Evolutionary conservation across 2,797 vertebrate genomes (phyloP), one percentile per base, ranked within the genome.

Genomic region (Taenioides sp.): DNA sequence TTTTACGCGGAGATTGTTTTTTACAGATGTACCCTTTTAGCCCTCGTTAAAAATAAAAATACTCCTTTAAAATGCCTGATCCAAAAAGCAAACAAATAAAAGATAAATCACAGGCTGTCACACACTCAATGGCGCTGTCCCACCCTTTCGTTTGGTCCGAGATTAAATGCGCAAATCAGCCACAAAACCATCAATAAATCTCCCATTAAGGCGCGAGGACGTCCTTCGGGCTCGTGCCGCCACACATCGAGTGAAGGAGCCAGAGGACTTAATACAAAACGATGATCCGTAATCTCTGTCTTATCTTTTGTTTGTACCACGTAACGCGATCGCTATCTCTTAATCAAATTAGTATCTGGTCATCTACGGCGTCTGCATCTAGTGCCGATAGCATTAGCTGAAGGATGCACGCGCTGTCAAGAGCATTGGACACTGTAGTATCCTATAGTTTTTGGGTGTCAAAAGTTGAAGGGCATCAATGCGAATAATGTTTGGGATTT

Each of bases 391-490:
- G 63, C 77, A 34, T 67, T 69, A 72, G 74, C 28, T 14, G 74
- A 34, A 63, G 58, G 25, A 20, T 23, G 49, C 54, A 62, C 22
- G 27, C 25, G 27, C 17, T 64, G 62, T 25, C 37, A 64, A 14
- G 34, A 17, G 37, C 61, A 43, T 0, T 43, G 34, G 37, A 47
- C 62, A 7, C 2, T 16, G 22, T 6, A 7, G 62, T 25, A 6
- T 1, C 43, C 2, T 17, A 43, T 47, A 47, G 12, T 58, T 16
- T 50, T 52, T 71, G 73, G 82, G 55, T 86, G 87, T 87, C 83
- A 87, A 79, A 93, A 93, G 89, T 91, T 92, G 87, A 92, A 93
- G 87, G 91, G 69, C 90, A 82, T 65, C 43, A 65, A 18, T 18
- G 4, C 23, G 25, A 28, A 49, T 9, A 63, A 37, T n/a, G 12